A percentile compares a stretch with the other conserved stretches of the same genome.
These are phyloP conservation scores for Ophioninae sp. DNA, from an alignment of 2,888 invertebrate genomes.

Conservation along the genomic window DNA sequence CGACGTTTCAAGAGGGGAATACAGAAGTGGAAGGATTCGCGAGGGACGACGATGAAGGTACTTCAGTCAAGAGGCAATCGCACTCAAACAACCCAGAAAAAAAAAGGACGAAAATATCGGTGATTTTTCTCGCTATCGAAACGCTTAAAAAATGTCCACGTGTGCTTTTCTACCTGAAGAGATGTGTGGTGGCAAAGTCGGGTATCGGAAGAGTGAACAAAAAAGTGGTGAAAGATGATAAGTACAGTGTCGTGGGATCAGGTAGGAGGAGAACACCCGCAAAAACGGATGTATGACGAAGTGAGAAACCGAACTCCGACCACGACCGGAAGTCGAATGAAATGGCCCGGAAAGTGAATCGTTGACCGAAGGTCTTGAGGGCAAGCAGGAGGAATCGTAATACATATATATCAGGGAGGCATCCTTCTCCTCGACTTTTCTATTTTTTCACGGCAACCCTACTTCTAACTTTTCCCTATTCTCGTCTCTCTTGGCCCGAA, in stretches of 20 bases:
- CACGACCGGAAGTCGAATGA: constrained; percentile 32
- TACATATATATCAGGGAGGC: constrained; percentile 19
- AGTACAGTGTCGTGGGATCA: constrained; percentile 12
- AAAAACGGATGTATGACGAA: constrained; percentile 59
- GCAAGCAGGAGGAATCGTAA: constrained; percentile 28
- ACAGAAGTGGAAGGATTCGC: constrained; percentile 41
- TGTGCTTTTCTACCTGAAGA: background rate
- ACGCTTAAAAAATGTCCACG: background rate
- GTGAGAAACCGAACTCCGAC: constrained; percentile 55
- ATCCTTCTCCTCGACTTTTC: constrained; percentile 8
- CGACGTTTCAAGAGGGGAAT: constrained; percentile 51
- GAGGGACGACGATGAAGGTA: constrained; percentile 9
- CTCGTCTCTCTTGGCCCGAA: constrained; percentile 23
- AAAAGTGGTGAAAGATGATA: constrained; percentile 24
- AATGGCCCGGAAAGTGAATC: constrained; percentile 58
- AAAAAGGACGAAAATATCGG: constrained; percentile 49
- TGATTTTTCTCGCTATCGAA: constrained; percentile 16
- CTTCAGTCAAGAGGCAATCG: background rate
- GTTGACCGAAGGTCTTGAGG: constrained; percentile 46
- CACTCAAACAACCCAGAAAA: constrained; percentile 5
- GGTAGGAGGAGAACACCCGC: constrained; percentile 13
- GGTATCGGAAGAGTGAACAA: background rate
- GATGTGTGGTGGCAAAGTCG: background rate
- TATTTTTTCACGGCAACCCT: constrained; percentile 14
- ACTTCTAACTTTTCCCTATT: constrained; percentile 27